Conservation (phyloP, 53 echinoderm and acorn worm species). For the Hippasteria phrygiana region DNA sequence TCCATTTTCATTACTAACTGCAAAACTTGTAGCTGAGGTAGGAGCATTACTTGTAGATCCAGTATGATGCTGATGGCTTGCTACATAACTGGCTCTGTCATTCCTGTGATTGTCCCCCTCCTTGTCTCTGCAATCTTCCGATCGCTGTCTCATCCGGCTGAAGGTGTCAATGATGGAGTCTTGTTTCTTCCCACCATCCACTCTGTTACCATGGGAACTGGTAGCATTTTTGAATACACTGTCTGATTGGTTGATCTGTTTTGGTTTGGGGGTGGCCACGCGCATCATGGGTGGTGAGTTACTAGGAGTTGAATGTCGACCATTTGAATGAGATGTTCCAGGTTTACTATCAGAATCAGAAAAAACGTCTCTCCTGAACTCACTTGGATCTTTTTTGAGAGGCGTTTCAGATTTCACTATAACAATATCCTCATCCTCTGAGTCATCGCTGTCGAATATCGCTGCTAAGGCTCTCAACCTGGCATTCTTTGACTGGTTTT, state of each 20-base stretch:
- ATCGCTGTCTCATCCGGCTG: constrained; percentile 30
- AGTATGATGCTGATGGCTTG: background rate
- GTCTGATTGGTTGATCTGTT: background rate
- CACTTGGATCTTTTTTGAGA: background rate
- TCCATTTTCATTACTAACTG: background rate
- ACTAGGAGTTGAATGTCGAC: background rate
- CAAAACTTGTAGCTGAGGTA: background rate
- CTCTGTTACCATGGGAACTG: background rate
- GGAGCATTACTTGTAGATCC: background rate
- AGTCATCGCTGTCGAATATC: constrained; percentile 89
- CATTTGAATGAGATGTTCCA: background rate
- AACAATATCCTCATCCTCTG: constrained; percentile 69
- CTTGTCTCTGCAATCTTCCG: background rate
- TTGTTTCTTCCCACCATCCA: constrained; percentile 17
- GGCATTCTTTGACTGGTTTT: background rate
- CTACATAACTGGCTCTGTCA: background rate
- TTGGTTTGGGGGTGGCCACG: background rate
- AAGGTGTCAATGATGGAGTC: constrained; percentile 52
- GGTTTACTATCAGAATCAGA: background rate
- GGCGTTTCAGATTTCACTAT: constrained; percentile 36
- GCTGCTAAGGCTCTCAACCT: constrained; percentile 73
- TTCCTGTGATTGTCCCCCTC: background rate
- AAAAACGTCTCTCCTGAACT: background rate
- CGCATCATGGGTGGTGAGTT: background rate
- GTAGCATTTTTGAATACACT: background rate